A percentile compares a stretch with the other conserved stretches of the same genome.
These are phyloP conservation scores for Melanostoma mellinum DNA, from an alignment of 2,888 invertebrate species.

Conservation along the genomic window DNA sequence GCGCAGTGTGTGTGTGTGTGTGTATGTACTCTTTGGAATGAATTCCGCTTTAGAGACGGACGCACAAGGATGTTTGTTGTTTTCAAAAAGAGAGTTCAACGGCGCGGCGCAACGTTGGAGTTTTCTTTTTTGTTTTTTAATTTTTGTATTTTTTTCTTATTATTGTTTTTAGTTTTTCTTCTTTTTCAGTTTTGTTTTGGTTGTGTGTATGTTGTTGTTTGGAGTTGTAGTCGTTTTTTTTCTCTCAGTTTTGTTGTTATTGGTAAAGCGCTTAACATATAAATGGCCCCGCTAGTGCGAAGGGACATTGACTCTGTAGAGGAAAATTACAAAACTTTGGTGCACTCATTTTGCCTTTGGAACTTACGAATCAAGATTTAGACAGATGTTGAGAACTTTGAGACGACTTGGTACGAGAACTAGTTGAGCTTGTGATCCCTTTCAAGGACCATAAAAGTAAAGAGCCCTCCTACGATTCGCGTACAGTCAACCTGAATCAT, in stretches of 20 bases:
- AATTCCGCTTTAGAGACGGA: constrained; percentile 45
- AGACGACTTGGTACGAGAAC: too few relatives aligned
- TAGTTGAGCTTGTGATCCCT: too few relatives aligned
- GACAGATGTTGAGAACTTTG: background rate
- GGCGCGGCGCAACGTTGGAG: constrained; percentile 50
- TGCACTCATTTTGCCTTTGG: background rate
- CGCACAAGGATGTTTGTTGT: constrained; percentile 70
- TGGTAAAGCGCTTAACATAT: constrained; percentile 19
- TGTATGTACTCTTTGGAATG: constrained; percentile 35
- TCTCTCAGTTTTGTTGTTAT: constrained; percentile 39
- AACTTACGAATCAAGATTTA: background rate
- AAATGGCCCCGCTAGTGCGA: constrained; percentile 32
- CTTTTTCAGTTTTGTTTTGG: constrained; percentile 47
- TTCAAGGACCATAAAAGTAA: too few relatives aligned
- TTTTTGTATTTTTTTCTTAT: constrained; percentile 26
- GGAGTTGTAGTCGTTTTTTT: too few relatives aligned
- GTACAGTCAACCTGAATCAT: too few relatives aligned
- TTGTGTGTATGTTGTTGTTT: constrained; percentile 37
- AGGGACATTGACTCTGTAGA: constrained; percentile 41
- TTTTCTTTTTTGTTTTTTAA: constrained; percentile 24
- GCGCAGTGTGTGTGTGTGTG: background rate
- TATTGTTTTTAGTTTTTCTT: constrained; percentile 27
- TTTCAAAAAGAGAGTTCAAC: constrained; percentile 55
- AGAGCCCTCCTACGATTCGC: too few relatives aligned
- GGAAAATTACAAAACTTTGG: constrained; percentile 11